A percentile compares a stretch with the other conserved stretches of the same genome.
Conservation (phyloP, 2,888 invertebrate species). For the Chydorus sphaericus region DNA sequence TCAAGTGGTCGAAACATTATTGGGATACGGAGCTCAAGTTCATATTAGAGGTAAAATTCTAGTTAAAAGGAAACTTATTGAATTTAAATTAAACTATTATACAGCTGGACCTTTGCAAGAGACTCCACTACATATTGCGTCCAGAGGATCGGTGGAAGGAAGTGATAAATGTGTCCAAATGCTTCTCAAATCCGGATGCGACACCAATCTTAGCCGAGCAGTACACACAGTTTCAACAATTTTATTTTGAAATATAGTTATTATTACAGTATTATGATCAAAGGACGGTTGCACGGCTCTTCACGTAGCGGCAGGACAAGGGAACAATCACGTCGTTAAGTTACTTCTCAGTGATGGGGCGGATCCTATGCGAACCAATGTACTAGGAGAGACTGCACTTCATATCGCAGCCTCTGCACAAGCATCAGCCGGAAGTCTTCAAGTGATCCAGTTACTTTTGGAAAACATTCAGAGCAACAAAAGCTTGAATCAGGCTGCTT, state of each 20-base stretch:
- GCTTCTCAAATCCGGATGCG: slow-evolving; percentile 93
- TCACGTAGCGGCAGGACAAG: slow-evolving; percentile 86
- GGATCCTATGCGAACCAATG: slow-evolving; percentile 78
- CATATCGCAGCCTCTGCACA: slow-evolving; percentile 66
- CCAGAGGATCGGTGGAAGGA: slow-evolving; percentile 61
- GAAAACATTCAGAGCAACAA: slow-evolving; percentile 63
- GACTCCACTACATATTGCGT: slow-evolving; percentile 95
- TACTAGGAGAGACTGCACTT: slow-evolving; percentile 87
- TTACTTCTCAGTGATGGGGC: slow-evolving; percentile 86
- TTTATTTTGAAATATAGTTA: no score
- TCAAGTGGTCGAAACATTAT: slow-evolving; percentile 81
- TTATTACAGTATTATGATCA: no score
- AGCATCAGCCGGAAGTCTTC: slow-evolving; percentile 42
- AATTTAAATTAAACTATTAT: neutral
- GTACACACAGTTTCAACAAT: no score
- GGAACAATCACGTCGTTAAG: slow-evolving; percentile 71
- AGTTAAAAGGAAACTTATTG: neutral
- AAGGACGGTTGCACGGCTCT: slow-evolving; percentile 93
- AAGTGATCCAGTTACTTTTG: slow-evolving; percentile 60
- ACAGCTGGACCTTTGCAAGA: slow-evolving; percentile 70
- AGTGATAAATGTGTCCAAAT: slow-evolving; percentile 89
- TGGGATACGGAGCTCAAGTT: slow-evolving; percentile 94
- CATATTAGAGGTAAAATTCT: slow-evolving; percentile 56
- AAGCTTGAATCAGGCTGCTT: slow-evolving; percentile 61
- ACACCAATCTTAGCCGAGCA: slow-evolving; percentile 88